Conservation (phyloP, 1,140 invertebrate species). For the Leucophenga varia region DNA sequence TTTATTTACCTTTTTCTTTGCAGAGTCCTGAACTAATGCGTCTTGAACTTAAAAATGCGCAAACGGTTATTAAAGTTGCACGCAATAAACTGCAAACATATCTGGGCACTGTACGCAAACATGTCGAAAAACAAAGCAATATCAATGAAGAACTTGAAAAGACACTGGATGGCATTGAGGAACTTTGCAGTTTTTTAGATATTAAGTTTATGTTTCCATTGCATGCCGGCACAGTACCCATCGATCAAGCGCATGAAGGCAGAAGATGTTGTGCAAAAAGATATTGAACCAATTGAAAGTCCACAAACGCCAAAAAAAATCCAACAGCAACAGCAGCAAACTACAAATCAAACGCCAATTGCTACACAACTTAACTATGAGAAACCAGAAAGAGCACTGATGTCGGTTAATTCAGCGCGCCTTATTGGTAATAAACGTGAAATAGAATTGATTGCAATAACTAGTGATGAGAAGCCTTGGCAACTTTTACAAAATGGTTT, state of each 20-base stretch:
- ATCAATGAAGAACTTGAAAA: slow-evolving; percentile 41
- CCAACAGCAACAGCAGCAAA: not conserved
- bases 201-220: slow-evolving; percentile 41
- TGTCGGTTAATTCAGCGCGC: slow-evolving; percentile 34
- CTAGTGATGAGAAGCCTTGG: slow-evolving; percentile 35
- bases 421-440: slow-evolving; percentile 38
- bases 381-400: slow-evolving; percentile 44
- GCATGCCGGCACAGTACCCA: slow-evolving; percentile 29
- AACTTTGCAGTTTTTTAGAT: slow-evolving; percentile 51
- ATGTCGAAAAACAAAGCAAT: slow-evolving; percentile 30
- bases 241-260: slow-evolving; percentile 52
- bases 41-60: slow-evolving; percentile 55
- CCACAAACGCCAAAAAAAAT: not conserved
- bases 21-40: slow-evolving; percentile 55
- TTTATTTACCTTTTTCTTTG: not conserved
- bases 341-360: too few species aligned
- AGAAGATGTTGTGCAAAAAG: too few species aligned
- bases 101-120: slow-evolving; percentile 41
- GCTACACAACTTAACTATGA: slow-evolving; percentile 31
- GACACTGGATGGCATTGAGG: slow-evolving; percentile 57
- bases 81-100: slow-evolving; percentile 54
- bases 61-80: slow-evolving; percentile 54
- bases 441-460: slow-evolving; percentile 44
- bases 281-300: not conserved
- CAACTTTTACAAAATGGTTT: slow-evolving; percentile 31